phyloP scores from a whole-genome alignment of 2,797 vertebrate species.

The Gephyroberyx darwinii region DNA sequence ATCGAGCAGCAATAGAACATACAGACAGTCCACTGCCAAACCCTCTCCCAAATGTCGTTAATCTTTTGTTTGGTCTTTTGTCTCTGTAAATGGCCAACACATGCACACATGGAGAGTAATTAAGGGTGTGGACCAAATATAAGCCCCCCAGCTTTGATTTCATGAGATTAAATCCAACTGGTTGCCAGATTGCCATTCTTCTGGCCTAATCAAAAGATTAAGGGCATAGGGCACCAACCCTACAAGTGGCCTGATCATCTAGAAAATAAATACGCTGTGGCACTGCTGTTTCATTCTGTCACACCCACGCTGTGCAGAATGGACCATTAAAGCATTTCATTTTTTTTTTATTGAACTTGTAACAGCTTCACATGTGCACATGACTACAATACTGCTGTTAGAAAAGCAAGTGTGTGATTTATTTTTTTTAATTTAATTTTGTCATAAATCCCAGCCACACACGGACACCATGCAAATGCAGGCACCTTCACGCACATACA shows the following conservation, averaged over 20 bases:
- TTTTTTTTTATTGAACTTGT: not conserved
- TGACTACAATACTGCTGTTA: not conserved
- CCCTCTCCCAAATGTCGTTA: conserved; percentile 50
- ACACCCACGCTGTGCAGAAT: not conserved
- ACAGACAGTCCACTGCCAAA: conserved; percentile 24
- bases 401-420: not conserved
- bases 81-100: conserved; percentile 37
- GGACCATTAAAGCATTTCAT: not conserved
- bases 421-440: not conserved
- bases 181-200: conserved; percentile 71
- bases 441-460: conserved; percentile 13
- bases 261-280: conserved; percentile 16
- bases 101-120: conserved; percentile 57
- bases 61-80: conserved; percentile 50
- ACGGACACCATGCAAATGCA: conserved; percentile 5
- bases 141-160: conserved; percentile 70
- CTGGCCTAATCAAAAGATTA: conserved; percentile 78
- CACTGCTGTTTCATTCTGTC: not conserved
- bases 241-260: conserved; percentile 52
- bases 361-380: not conserved
- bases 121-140: conserved; percentile 63
- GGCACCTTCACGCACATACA: conserved; percentile 14
- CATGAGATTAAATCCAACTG: conserved; percentile 64
- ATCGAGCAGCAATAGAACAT: not conserved
- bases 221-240: conserved; percentile 43